These are phyloP conservation scores for Luperina nickerlii DNA, from an alignment of 2,888 invertebrate species.

Conservation along the genomic window DNA sequence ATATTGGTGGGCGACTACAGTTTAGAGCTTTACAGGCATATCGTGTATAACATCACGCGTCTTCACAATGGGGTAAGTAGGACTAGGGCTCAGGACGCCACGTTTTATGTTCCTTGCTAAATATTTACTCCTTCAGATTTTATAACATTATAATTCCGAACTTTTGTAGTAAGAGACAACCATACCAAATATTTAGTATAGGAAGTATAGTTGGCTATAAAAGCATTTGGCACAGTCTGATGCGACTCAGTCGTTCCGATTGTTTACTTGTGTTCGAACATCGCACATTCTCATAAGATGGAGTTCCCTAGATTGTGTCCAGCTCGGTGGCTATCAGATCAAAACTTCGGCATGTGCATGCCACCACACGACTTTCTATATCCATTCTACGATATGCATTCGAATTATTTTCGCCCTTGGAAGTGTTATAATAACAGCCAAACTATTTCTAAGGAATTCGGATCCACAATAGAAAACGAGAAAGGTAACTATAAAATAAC, in stretches of 20 bases:
- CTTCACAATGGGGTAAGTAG: background rate
- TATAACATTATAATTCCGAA: background rate
- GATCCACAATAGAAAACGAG: conserved; percentile 72
- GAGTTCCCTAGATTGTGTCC: conserved; percentile 66
- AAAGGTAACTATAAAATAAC: conserved; percentile 89
- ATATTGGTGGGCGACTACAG: background rate
- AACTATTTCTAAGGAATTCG: conserved; percentile 68
- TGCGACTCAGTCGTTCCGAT: conserved; percentile 65
- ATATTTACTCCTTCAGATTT: background rate
- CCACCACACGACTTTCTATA: conserved; percentile 71
- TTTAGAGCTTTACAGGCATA: background rate
- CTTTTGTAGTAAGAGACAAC: conserved; percentile 54
- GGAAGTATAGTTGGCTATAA: conserved; percentile 71
- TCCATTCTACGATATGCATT: conserved; percentile 66
- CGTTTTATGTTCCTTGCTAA: background rate
- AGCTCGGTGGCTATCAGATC: conserved; percentile 62
- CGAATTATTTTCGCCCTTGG: conserved; percentile 76
- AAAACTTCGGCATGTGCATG: conserved; percentile 66
- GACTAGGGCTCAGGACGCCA: background rate
- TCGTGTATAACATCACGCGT: background rate
- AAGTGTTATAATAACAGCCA: conserved; percentile 63
- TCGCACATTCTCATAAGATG: conserved; percentile 61
- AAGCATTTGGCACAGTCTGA: conserved; percentile 69
- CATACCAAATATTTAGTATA: conserved; percentile 52
- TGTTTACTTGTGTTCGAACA: conserved; percentile 37